Conservation (phyloP, 1,140 invertebrate genomes). For the Drosophila equinoxialis region DNA sequence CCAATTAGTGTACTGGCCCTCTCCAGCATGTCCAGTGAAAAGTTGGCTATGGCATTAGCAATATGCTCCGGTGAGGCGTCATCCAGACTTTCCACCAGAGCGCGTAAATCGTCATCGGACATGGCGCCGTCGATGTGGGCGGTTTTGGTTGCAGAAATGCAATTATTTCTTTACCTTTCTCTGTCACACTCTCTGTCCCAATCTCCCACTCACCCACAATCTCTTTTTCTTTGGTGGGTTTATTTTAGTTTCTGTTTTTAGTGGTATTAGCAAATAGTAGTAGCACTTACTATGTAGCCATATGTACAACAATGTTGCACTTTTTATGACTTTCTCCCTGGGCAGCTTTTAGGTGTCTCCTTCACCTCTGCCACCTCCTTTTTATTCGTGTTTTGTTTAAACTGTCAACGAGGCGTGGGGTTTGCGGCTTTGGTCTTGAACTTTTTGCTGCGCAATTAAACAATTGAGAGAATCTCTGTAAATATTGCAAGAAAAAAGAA, state of each 20-base stretch:
- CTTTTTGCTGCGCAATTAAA: constrained; percentile 37
- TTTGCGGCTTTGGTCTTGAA: constrained; percentile 35
- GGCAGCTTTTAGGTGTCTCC: too few relatives aligned
- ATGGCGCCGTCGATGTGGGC: constrained; percentile 22
- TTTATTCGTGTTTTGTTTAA: neutral
- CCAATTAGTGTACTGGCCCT: constrained; percentile 70
- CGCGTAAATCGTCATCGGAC: constrained; percentile 68
- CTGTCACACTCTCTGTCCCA: too few relatives aligned
- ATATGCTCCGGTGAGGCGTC: constrained; percentile 51
- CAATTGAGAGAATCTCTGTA: constrained; percentile 13
- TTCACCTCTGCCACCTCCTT: neutral
- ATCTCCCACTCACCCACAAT: neutral
- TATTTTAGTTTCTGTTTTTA: constrained; percentile 1
- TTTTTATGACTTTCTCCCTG: constrained; percentile 7
- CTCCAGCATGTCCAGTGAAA: constrained; percentile 71
- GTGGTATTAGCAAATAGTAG: constrained; percentile 8
- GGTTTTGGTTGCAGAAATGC: neutral
- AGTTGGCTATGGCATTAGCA: constrained; percentile 66
- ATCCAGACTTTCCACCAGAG: constrained; percentile 65
- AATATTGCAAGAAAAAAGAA: constrained; percentile 21
- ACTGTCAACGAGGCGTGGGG: constrained; percentile 17
- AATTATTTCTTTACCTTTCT: constrained; percentile 10
- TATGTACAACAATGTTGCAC: constrained; percentile 21
- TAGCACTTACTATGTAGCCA: constrained; percentile 18
- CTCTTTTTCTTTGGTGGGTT: neutral